Evolutionary conservation across 2,113 vertebrate species (phyloP).

Genomic region (Lutjanus erythropterus): DNA sequence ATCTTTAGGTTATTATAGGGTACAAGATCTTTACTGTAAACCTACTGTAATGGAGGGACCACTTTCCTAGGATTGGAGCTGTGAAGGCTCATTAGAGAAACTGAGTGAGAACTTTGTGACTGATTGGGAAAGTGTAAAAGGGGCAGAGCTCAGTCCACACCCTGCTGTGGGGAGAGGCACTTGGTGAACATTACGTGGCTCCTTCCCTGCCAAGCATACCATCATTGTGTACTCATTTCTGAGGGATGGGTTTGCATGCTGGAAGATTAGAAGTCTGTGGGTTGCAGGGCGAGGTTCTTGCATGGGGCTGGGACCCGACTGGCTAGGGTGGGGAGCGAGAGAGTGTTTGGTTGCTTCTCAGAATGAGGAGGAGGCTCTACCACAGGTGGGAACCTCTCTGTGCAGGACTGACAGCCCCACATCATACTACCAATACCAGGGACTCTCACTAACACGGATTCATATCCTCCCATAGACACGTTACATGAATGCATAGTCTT

Average conservation of each 20-base stretch:
- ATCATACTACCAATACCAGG: neutral
- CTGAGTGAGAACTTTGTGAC: slow-evolving; percentile 1
- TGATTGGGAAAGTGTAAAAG: slow-evolving; percentile 5
- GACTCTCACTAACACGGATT: too few species aligned
- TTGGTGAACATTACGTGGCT: neutral
- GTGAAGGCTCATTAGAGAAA: neutral
- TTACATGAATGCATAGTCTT: neutral
- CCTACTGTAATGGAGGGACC: neutral
- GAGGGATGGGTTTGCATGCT: slow-evolving; percentile 8
- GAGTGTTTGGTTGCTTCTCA: neutral
- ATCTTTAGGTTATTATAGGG: neutral
- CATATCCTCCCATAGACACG: neutral
- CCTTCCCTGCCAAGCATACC: slow-evolving; percentile 11
- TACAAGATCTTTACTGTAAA: too few species aligned
- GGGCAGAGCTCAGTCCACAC: neutral
- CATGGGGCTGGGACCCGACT: slow-evolving; percentile 8
- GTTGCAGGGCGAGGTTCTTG: slow-evolving; percentile 11
- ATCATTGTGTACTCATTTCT: slow-evolving; percentile 15
- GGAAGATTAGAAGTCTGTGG: slow-evolving; percentile 29
- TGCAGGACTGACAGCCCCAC: neutral
- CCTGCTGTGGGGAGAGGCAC: neutral
- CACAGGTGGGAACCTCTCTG: neutral
- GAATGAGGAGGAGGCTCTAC: neutral
- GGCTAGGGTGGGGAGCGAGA: neutral
- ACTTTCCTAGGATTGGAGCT: neutral